These are phyloP conservation scores for Paramuricea clavata DNA, from an alignment of 92 coral and sea anemone genomes.

Conservation along the genomic window DNA sequence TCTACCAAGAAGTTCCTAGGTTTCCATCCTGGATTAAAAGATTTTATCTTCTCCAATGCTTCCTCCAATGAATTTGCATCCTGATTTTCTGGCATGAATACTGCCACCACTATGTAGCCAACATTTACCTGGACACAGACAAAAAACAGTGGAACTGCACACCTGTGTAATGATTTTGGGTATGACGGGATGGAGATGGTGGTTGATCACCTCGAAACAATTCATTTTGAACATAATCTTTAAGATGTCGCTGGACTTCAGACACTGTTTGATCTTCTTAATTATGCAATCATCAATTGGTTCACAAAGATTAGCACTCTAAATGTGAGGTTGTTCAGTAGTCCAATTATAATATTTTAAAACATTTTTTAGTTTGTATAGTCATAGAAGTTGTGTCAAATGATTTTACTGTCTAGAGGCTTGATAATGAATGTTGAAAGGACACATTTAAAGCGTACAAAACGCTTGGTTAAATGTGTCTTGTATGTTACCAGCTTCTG, in stretches of 20 bases:
- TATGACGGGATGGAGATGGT: constrained; percentile 12
- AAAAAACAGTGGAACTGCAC: background rate
- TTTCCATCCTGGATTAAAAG: background rate
- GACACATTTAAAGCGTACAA: too few species aligned
- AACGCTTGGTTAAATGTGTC: too few species aligned
- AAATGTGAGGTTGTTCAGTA: background rate
- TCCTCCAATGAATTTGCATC: background rate
- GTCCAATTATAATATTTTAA: too few species aligned
- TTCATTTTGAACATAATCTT: background rate
- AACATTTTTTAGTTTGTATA: background rate
- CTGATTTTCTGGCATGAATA: background rate
- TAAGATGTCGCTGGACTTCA: constrained; percentile 6
- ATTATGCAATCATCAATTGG: background rate
- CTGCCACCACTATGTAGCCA: background rate
- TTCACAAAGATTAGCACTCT: constrained; percentile 5
- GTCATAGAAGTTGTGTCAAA: background rate
- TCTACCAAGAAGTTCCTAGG: background rate
- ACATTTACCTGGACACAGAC: background rate
- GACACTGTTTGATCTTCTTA: background rate
- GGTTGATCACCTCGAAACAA: constrained; percentile 17
- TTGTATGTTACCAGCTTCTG: too few species aligned
- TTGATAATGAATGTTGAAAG: too few species aligned
- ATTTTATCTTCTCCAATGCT: background rate
- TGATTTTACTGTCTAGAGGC: too few species aligned
- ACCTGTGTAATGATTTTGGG: background rate